These are phyloP conservation scores for Gerris lacustris DNA, from an alignment of 2,888 invertebrate species.

Conservation along the genomic window DNA sequence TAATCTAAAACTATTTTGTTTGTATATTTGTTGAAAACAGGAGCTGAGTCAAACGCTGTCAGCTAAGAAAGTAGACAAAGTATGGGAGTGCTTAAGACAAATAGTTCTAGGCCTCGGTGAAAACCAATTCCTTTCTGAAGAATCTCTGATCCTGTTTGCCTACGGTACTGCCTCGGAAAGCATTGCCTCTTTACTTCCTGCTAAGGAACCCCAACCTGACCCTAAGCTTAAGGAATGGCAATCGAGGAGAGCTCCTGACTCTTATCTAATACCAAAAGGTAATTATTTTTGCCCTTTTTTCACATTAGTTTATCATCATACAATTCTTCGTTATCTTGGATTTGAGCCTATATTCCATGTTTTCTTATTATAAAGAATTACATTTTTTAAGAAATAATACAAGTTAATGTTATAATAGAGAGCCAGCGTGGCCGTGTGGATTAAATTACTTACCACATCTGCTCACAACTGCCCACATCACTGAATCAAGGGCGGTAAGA, in stretches of 20 bases:
- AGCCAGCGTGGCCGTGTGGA: too few relatives aligned
- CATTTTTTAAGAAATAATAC: too few relatives aligned
- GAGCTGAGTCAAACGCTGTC: conserved; percentile 42
- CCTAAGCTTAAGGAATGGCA: conserved; percentile 21
- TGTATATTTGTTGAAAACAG: background rate
- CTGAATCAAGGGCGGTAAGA: too few relatives aligned
- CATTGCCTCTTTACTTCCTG: conserved; percentile 42
- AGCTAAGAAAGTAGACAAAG: conserved; percentile 64
- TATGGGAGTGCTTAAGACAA: conserved; percentile 64
- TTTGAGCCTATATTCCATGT: too few relatives aligned
- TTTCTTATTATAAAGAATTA: too few relatives aligned
- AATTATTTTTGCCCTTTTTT: background rate
- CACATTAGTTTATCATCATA: too few relatives aligned
- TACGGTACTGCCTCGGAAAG: conserved; percentile 71
- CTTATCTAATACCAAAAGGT: conserved; percentile 59
- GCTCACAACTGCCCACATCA: too few relatives aligned
- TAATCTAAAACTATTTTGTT: too few relatives aligned
- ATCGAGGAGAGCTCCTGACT: conserved; percentile 44
- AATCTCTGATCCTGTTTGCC: conserved; percentile 64
- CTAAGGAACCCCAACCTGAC: conserved; percentile 36
- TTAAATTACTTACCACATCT: too few relatives aligned
- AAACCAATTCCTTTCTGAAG: conserved; percentile 60
- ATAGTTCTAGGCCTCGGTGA: conserved; percentile 69
- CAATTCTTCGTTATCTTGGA: too few relatives aligned
- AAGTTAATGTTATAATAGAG: too few relatives aligned